Base-by-base conservation (phyloP, 2,797 vertebrate genomes). In the Crocidura indochinensis region DNA sequence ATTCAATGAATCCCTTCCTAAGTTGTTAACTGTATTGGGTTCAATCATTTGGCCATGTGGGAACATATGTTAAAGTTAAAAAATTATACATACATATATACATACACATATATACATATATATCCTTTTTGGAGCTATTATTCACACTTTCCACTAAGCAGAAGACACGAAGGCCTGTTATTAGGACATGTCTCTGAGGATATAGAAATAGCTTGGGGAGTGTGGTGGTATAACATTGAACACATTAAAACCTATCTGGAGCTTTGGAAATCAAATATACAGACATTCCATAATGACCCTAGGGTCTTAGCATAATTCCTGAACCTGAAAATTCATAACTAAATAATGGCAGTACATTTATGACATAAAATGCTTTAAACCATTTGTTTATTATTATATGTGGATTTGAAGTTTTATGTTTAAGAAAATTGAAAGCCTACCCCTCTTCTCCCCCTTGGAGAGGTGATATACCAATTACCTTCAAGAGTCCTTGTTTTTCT, bases 381-480 rank as follows among this genome's bases (percentile, higher is more conserved):
- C 92, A 92, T 95, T 95, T 96, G 95, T 97, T 97, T 97, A 93
- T 96, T 97, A 94, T 96, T 96, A 93, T 92, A 96, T 79, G 76
- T 91, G 95, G 93, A 90, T 96, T 96, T 94, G 94, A 93, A 95
- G 83, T 95, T 96, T 96, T 90, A 92, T 88, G 56, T 95, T 96
- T 90, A 86, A 96, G 91, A 94, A 94, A 95, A 96, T 71, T 91
- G 95, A 93, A 95, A 96, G 44, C 88, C 83, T 93, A 90, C 20
- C 80, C 83, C 10, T 75, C 76, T 56, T 15, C 10, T 26, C 38
- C 71, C 38, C 38, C 88, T 93, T 84, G 77, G 75, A 94, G 49
- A 49, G 83, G 73, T 56, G 77, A 91, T 86, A 90, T 8, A 90
- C 85, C 90, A 90, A 91, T 95, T 95, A 91, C 89, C 69, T 88